A percentile compares a stretch with the other conserved stretches of the same genome.
Conservation (phyloP, 2,113 vertebrate genomes). For the Psittacus erithacus region DNA sequence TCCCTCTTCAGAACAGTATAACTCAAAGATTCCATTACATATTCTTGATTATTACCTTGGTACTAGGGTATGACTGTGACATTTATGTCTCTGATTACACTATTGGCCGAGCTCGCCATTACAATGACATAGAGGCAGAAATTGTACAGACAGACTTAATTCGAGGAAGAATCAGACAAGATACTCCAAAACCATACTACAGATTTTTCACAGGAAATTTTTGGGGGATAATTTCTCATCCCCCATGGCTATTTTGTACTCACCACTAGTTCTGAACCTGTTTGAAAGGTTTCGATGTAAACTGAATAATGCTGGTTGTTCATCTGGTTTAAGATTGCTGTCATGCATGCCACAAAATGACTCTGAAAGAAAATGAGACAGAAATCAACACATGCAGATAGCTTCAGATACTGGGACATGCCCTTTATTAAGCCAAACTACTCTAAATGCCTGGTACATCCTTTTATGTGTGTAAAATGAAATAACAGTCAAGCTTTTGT, state of each 20-base stretch:
- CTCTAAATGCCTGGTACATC: not conserved
- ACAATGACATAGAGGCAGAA: not conserved
- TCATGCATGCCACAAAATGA: conserved; percentile 97
- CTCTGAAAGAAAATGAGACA: conserved; percentile 79
- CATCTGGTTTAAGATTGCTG: conserved; percentile 96
- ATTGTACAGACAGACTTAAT: not conserved
- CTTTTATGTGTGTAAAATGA: not conserved
- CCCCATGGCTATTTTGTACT: conserved; percentile 42
- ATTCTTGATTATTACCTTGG: not conserved
- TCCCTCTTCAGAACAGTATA: not conserved
- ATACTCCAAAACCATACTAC: not conserved
- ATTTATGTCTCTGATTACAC: not conserved
- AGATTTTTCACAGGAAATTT: not conserved
- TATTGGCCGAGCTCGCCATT: not conserved
- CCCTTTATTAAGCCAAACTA: not conserved
- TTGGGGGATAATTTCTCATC: not conserved
- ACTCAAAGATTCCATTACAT: not conserved
- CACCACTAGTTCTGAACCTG: conserved; percentile 89
- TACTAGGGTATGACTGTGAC: not conserved
- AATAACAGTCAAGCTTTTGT: not conserved
- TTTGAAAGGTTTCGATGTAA: conserved; percentile 92
- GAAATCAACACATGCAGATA: not conserved
- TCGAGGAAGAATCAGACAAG: not conserved
- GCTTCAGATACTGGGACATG: rapidly evolving
- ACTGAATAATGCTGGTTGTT: conserved; percentile 87